Evolutionary conservation across 2,888 invertebrate genomes (phyloP).

Genomic region (Epiblema foenella): DNA sequence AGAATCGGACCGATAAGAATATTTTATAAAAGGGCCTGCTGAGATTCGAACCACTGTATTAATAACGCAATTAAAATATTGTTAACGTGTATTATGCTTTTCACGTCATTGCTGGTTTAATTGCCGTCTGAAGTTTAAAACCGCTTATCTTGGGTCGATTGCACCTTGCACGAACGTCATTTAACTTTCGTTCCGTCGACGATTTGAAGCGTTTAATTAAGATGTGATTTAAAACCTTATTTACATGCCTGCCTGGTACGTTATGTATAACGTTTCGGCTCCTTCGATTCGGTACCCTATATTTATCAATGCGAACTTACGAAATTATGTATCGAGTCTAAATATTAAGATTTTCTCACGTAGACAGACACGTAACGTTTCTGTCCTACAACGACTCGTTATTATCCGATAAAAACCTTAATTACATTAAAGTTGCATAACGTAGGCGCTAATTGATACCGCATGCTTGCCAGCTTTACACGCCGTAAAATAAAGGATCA

Average conservation of each 20-base stretch:
- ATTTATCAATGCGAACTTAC: no score
- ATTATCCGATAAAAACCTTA: constrained; percentile 41
- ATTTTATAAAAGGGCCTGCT: constrained; percentile 37
- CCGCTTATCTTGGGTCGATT: constrained; percentile 32
- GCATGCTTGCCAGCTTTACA: constrained; percentile 55
- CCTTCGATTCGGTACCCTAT: no score
- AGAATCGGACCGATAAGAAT: constrained; percentile 62
- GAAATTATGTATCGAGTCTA: not conserved
- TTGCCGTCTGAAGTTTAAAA: constrained; percentile 35
- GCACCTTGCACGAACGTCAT: constrained; percentile 32
- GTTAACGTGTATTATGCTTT: constrained; percentile 35
- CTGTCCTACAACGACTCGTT: constrained; percentile 14
- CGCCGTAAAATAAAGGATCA: not conserved
- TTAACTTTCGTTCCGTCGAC: constrained; percentile 17
- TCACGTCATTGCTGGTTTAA: constrained; percentile 38
- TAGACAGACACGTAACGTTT: not conserved
- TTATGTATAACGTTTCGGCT: not conserved
- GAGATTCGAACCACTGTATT: constrained; percentile 38
- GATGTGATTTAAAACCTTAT: not conserved
- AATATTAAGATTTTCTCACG: not conserved
- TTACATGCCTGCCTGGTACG: not conserved
- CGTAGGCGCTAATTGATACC: constrained; percentile 61
- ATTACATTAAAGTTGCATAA: constrained; percentile 43
- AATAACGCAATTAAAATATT: constrained; percentile 40
- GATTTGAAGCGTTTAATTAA: not conserved